Evolutionary conservation across 2,113 vertebrate species (phyloP).

Genomic region (Gobio gobio): DNA sequence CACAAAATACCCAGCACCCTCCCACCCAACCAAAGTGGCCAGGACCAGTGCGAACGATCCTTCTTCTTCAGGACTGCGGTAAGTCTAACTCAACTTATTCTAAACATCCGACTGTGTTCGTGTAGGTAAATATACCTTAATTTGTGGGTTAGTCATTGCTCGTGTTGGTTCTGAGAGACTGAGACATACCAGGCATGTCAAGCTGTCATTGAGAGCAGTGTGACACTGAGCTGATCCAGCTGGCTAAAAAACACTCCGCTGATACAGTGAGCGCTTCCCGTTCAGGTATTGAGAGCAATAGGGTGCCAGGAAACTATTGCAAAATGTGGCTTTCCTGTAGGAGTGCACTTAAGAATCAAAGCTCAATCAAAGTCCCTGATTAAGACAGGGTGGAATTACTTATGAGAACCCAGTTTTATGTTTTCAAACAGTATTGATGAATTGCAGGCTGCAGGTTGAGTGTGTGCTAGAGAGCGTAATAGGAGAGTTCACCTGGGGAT

Average conservation of each 20-base stretch:
- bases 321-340: slow-evolving; percentile 4
- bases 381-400: slow-evolving; percentile 7
- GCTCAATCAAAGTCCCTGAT: neutral
- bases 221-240: slow-evolving; percentile 12
- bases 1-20: slow-evolving; percentile 4
- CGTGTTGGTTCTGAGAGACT: neutral
- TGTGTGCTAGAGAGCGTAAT: neutral
- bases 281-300: neutral
- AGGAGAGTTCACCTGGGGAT: slow-evolving; percentile 42
- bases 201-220: slow-evolving; percentile 32
- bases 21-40: neutral
- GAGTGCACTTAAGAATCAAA: neutral
- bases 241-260: neutral
- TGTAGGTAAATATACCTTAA: neutral
- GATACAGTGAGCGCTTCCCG: neutral
- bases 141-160: slow-evolving; percentile 3
- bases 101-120: neutral
- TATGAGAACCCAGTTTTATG: neutral
- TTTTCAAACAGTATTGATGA: slow-evolving; percentile 17
- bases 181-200: neutral
- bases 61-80: slow-evolving; percentile 40
- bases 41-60: slow-evolving; percentile 1
- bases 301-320: neutral
- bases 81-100: slow-evolving; percentile 34
- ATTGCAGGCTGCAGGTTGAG: slow-evolving; percentile 4